Evolutionary conservation across 2,113 vertebrate genomes (phyloP), one percentile per base, ranked within the genome.

Genomic region (Pionites leucogaster): DNA sequence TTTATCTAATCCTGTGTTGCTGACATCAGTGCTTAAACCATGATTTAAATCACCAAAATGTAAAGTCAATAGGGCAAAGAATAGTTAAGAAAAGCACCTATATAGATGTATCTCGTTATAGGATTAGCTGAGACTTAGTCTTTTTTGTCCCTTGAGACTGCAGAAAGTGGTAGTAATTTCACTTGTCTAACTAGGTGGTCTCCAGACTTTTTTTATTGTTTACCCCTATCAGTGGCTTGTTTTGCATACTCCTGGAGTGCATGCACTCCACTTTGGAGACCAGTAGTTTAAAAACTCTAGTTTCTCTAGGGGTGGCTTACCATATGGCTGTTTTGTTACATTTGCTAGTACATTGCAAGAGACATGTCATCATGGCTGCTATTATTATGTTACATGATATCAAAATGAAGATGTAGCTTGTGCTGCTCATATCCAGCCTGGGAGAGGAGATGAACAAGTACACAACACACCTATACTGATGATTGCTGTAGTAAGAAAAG

Each of bases 161-260:
- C n/a, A 89, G 44, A 70, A 78, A 59, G 10, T 53, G 23, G 6
- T 55, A 82, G 42, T 80, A 41, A 69, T 91, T 91, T 65, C 7
- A 13, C 2, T 44, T 77, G 25, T 59, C 41, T 52, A n/a, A 62
- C 20, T 55, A 44, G 28, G 11, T 80, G 39, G 17, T 84, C 35
- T 91, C 47, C 41, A 79, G 37, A 44, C 4, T 60, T 37, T 50
- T 86, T 79, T 60, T 65, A 28, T 7, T 60, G 17, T 1, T 0
- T 46, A 35, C 8, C 7, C 10, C 27, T 53, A 4, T 46, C 16
- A 52, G 16, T 67, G 63, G 24, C 39, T 80, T 77, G 27, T 47
- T 83, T 39, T 88, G 27, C 0, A 0, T 75, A 37, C 18, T 11
- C 3, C 7, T 0, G 1, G 9, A 4, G 2, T 63, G 5, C 2